Conservation (phyloP, 2,888 invertebrate species). For the Aphidoletes aphidimyza region DNA sequence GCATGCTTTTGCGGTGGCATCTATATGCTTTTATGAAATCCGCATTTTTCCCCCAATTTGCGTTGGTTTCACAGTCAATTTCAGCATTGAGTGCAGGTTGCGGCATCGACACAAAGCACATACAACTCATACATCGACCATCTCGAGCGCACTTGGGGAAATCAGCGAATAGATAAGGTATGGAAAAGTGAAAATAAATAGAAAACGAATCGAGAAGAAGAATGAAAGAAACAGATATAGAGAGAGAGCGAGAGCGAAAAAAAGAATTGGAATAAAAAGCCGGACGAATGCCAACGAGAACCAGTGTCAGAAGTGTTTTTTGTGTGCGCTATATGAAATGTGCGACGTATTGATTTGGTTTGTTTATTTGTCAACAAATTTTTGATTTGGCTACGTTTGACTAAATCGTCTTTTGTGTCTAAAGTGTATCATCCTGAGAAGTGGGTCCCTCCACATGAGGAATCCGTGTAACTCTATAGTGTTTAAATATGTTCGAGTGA, state of each 20-base stretch:
- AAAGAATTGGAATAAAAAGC: background rate
- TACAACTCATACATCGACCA: background rate
- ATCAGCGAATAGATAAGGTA: slow-evolving; percentile 43
- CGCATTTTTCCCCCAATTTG: background rate
- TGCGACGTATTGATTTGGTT: too few species aligned
- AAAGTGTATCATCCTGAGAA: too few species aligned
- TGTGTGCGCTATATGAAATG: too few species aligned
- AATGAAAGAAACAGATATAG: background rate
- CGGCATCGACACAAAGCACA: background rate
- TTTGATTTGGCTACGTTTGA: too few species aligned
- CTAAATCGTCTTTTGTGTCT: too few species aligned
- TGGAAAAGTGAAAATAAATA: slow-evolving; percentile 49
- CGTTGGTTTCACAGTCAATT: slow-evolving; percentile 37
- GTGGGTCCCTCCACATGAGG: too few species aligned
- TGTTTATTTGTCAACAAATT: too few species aligned
- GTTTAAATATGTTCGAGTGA: too few species aligned
- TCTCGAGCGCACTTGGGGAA: slow-evolving; percentile 22
- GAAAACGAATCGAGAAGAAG: background rate
- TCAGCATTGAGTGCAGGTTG: slow-evolving; percentile 5
- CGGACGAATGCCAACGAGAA: slow-evolving; percentile 41
- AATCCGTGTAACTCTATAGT: too few species aligned
- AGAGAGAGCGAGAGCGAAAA: background rate
- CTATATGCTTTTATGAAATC: slow-evolving; percentile 17
- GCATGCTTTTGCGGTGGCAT: slow-evolving; percentile 11
- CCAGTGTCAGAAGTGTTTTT: slow-evolving; percentile 40